Evolutionary conservation across 2,113 vertebrate species (phyloP), one percentile per base, ranked within the genome.

Genomic region (Probosciger aterrimus): DNA sequence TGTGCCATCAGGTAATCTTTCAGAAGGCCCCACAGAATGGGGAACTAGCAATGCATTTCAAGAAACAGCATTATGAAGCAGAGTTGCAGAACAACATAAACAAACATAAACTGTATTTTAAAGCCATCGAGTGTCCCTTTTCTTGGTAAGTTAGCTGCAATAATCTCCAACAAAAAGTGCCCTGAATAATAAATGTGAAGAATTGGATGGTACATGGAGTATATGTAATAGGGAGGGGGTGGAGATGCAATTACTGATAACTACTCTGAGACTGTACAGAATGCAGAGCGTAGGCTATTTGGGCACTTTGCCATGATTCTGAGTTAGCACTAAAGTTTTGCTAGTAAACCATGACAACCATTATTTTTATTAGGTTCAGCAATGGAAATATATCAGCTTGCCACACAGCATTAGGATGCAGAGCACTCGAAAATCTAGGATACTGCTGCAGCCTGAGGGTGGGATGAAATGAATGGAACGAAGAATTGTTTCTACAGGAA

Each of bases 281-380:
- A 82, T 65, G 69, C 86, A 81, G 52, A 73, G 60, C 1, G 7
- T 90, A 67, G 93, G 95, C 73, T 90, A 86, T 52, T 78, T 4
- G 5, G 93, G 90, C 80, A 75, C 64, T 78, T 86, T 4, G 31
- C 92, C 88, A 92, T 0, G 2, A 57, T 20, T 86, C 91, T 86
- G 88, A 94, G 86, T 37, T 84, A 79, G 80, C 88, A 93, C 46
- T 86, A 27, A 94, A 95, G 62, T 86, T 96, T 83, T 93, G 30
- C 47, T 60, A 68, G 76, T 62, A 93, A 93, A 91, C 83, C 88
- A 75, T 82, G 82, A 93, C 80, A 93, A 88, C 64, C 49, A 75
- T 77, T 90, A 74, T 74, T 93, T 88, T 83, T 74, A 75, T 86
- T 57, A 68, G 60, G 57, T 83, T 88, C 41, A 44, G 47, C 65